phyloP scores from a whole-genome alignment of 1,140 invertebrate genomes.

The Lysiphlebus fabarum region DNA sequence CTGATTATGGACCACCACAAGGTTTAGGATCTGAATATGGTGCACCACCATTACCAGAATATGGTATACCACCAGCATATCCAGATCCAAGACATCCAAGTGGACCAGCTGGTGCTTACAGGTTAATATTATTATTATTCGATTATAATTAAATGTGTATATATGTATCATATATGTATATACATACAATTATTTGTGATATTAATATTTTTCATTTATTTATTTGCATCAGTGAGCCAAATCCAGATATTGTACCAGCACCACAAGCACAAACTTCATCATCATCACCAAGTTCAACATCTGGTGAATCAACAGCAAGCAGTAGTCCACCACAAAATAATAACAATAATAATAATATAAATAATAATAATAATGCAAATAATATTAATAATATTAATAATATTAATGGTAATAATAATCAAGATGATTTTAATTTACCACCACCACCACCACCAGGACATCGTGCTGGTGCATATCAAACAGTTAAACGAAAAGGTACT shows the following conservation, averaged over 20 bases:
- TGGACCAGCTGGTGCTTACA: slow-evolving; percentile 74
- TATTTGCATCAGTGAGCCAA: slow-evolving; percentile 64
- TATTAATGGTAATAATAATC: slow-evolving; percentile 47
- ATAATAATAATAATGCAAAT: too few relatives aligned
- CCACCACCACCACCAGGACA: slow-evolving; percentile 78
- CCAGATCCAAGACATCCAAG: slow-evolving; percentile 80
- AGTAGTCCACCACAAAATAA: slow-evolving; percentile 58
- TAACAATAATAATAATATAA: too few relatives aligned
- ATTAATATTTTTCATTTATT: neutral
- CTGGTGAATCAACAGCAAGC: slow-evolving; percentile 57
- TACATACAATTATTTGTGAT: too few relatives aligned
- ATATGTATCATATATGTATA: neutral
- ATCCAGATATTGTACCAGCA: slow-evolving; percentile 73
- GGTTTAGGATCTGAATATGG: slow-evolving; percentile 67
- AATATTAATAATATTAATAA: slow-evolving; percentile 39
- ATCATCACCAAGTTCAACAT: slow-evolving; percentile 65
- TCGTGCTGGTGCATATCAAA: slow-evolving; percentile 68
- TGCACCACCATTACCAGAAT: slow-evolving; percentile 63
- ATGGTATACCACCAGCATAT: slow-evolving; percentile 72
- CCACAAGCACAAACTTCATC: slow-evolving; percentile 70
- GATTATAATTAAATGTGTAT: too few relatives aligned
- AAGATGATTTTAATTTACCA: slow-evolving; percentile 67
- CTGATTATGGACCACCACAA: slow-evolving; percentile 67
- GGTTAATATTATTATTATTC: slow-evolving; percentile 31
- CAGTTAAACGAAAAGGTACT: slow-evolving; percentile 77